These are phyloP conservation scores for Poeciliopsis turrubarensis DNA, from an alignment of 2,113 vertebrate genomes.

Conservation along the genomic window DNA sequence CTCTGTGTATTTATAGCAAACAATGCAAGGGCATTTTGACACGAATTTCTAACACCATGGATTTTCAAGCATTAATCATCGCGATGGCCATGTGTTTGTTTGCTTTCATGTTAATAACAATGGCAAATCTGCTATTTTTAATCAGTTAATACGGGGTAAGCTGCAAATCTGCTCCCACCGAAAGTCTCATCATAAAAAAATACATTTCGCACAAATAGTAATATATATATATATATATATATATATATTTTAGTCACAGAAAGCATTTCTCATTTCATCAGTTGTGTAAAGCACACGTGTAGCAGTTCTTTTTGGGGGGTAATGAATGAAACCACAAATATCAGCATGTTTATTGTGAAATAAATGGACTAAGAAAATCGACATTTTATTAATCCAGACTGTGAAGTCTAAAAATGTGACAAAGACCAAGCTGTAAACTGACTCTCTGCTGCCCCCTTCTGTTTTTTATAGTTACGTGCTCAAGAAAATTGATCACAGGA, in stretches of 20 bases:
- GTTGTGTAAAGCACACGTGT: neutral
- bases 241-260: neutral
- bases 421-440: neutral
- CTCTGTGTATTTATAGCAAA: constrained; percentile 15
- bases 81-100: constrained; percentile 38
- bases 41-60: constrained; percentile 41
- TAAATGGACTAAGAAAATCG: neutral
- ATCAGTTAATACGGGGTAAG: constrained; percentile 35
- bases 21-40: constrained; percentile 38
- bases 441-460: constrained; percentile 48
- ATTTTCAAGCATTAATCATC: constrained; percentile 53
- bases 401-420: neutral
- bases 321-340: neutral
- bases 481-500: neutral
- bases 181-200: constrained; percentile 9
- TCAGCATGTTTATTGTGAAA: constrained; percentile 2
- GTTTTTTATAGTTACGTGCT: constrained; percentile 18
- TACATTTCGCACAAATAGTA: neutral
- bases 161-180: constrained; percentile 15
- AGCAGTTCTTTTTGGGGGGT: neutral
- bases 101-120: constrained; percentile 31
- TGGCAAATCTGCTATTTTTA: constrained; percentile 28
- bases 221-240: neutral
- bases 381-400: neutral
- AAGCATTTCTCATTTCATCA: neutral